phyloP scores from a whole-genome alignment of 2,113 vertebrate genomes.

The Corvus moneduloides region DNA sequence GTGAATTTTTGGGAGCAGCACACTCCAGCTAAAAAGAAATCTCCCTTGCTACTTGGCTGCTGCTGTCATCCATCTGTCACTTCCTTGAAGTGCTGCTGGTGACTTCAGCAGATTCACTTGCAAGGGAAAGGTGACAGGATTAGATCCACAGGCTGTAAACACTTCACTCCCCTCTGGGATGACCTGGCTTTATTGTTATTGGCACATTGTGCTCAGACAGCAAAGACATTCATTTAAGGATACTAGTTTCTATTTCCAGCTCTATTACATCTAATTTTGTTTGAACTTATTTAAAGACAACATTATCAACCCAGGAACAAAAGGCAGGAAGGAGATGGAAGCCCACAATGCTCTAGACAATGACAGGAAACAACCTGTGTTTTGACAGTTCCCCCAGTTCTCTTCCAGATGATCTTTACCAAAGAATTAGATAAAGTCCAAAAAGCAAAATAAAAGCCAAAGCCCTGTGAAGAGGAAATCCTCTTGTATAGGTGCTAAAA shows the following conservation, averaged over 20 bases:
- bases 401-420: constrained; percentile 7
- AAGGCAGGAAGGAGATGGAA: constrained; percentile 57
- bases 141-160: constrained; percentile 12
- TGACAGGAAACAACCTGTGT: constrained; percentile 2
- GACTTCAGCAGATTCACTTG: not conserved
- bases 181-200: constrained; percentile 9
- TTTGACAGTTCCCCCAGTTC: constrained; percentile 40
- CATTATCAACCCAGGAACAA: constrained; percentile 36
- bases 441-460: constrained; percentile 39
- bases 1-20: not conserved
- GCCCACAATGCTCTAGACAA: constrained; percentile 36
- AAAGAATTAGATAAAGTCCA: not conserved
- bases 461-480: constrained; percentile 22
- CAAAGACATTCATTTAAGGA: constrained; percentile 17
- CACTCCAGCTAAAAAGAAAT: not conserved
- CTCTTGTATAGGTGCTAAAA: not conserved
- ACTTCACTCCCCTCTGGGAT: not conserved
- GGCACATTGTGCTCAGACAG: not conserved
- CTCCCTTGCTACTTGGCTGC: not conserved
- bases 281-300: constrained; percentile 45
- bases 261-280: constrained; percentile 48
- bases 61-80: not conserved
- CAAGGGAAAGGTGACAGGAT: constrained; percentile 37
- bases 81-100: not conserved
- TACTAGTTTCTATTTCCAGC: constrained; percentile 33